A percentile compares a stretch with the other conserved stretches of the same genome.
These are phyloP conservation scores for Pipistrellus pygmaeus DNA, from an alignment of 2,797 vertebrate genomes.

Conservation along the genomic window DNA sequence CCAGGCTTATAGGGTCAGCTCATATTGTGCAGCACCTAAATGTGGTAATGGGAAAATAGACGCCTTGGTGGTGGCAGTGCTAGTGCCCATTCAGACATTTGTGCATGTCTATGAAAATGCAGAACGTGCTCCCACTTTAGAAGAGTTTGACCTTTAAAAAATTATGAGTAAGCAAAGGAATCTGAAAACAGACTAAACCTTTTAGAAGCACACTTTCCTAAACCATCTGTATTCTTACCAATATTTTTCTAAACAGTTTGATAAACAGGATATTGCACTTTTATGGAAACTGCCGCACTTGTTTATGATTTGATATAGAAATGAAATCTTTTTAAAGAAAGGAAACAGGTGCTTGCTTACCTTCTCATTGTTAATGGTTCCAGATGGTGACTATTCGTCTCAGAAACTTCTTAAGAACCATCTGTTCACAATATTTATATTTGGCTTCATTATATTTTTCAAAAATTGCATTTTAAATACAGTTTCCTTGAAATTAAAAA, in stretches of 20 bases:
- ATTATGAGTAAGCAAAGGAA: constrained; percentile 43
- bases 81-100: not conserved
- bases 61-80: not conserved
- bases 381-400: constrained; percentile 76
- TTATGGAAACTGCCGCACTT: constrained; percentile 64
- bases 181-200: constrained; percentile 37
- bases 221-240: constrained; percentile 58
- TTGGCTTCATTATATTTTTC: constrained; percentile 60
- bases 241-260: constrained; percentile 78
- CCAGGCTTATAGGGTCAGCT: not conserved
- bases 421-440: constrained; percentile 79
- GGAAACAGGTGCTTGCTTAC: constrained; percentile 69
- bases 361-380: constrained; percentile 71
- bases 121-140: not conserved
- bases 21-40: not conserved
- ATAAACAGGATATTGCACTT: constrained; percentile 74
- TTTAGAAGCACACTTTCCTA: constrained; percentile 50
- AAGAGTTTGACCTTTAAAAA: constrained; percentile 42
- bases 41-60: not conserved
- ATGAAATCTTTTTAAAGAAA: constrained; percentile 68
- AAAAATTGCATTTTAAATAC: constrained; percentile 80
- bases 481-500: constrained; percentile 79
- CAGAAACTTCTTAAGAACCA: constrained; percentile 72
- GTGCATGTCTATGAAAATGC: not conserved
- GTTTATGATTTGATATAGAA: constrained; percentile 72